These are phyloP conservation scores for Trematomus loennbergii DNA, from an alignment of 2,113 vertebrate genomes.

Conservation along the genomic window DNA sequence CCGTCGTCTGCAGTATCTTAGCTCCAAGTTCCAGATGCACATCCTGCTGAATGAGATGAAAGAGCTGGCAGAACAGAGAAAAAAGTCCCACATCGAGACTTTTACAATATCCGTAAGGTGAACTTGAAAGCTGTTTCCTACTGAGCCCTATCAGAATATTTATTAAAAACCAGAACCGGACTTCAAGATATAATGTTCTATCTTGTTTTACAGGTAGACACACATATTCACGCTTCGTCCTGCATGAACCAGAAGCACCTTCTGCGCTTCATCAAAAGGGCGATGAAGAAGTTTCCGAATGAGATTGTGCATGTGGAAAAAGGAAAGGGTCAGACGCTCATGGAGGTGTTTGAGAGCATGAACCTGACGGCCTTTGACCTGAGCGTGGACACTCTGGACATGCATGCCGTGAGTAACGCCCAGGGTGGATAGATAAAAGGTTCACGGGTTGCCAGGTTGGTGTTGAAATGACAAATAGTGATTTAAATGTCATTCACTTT, in stretches of 20 bases:
- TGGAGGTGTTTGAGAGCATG: slow-evolving; percentile 97
- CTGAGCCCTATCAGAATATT: not conserved
- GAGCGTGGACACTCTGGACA: slow-evolving; percentile 95
- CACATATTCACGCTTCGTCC: slow-evolving; percentile 97
- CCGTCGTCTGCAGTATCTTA: slow-evolving; percentile 95
- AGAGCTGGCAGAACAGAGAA: slow-evolving; percentile 97
- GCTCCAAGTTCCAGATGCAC: slow-evolving; percentile 99
- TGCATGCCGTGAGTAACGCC: slow-evolving; percentile 90
- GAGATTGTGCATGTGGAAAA: slow-evolving; percentile 93
- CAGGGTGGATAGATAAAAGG: not conserved
- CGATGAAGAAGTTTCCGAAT: slow-evolving; percentile 94
- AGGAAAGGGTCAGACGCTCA: slow-evolving; percentile 93
- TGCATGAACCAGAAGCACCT: slow-evolving; percentile 99
- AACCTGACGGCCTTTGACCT: slow-evolving; percentile 97
- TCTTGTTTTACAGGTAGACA: slow-evolving; percentile 89
- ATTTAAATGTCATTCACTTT: slow-evolving; percentile 1
- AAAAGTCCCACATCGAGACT: slow-evolving; percentile 96
- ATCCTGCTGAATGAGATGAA: slow-evolving; percentile 99
- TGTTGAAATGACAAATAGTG: not conserved
- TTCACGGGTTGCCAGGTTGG: not conserved
- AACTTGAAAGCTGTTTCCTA: slow-evolving; percentile 27
- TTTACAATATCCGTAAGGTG: slow-evolving; percentile 99
- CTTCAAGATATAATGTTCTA: not conserved
- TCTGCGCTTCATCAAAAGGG: slow-evolving; percentile 95
- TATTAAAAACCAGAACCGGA: not conserved